Evolutionary conservation across 2,797 vertebrate species (phyloP), one percentile per base, ranked within the genome.

Genomic region (Pteronotus mesoamericanus): DNA sequence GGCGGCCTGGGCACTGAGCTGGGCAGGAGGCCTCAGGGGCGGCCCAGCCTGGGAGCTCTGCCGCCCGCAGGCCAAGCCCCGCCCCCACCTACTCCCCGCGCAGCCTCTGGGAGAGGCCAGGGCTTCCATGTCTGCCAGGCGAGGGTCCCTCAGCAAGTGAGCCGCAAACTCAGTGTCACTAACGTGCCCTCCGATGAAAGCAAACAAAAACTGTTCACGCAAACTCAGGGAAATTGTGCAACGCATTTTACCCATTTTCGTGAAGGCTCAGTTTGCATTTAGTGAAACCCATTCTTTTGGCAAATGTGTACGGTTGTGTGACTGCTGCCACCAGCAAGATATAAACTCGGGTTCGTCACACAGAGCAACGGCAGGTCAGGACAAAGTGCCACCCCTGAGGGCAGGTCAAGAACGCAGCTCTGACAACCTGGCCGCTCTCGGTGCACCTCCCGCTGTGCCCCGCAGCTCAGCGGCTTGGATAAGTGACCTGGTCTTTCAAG

Each of bases 351-450:
- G 75, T 1, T 11, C 4, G 1, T 14, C 26, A 7, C 1, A 0
- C 3, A 21, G 22, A 2, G 3, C 8, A 0, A 2, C 0, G 18
- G 3, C 26, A 48, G 57, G 22, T 57, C 51, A 15, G 7, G 19
- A 34, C 21, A 19, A 46, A 7, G 57, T 6, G 0, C 5, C 19
- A 2, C 15, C 32, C 10, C 75, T 0, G 3, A 15, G 24, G 37
- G 74, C 37, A 10, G 42, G 22, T 0, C 11, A 7, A 12, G 5
- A 1, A 6, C 2, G 14, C 0, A 2, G 21, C 42, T 48, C 68
- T 29, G n/a, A 12, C 0, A 0, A 9, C 9, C 10, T 0, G 19
- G 9, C 0, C 48, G 42, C 29, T 19, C 19, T n/a, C n/a, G 0
- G 26, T 8, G 29, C 32, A 1, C n/a, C 4, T 32, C 11, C 59